These are phyloP conservation scores for Athene cunicularia DNA, from an alignment of 2,113 vertebrate genomes.

Conservation along the genomic window DNA sequence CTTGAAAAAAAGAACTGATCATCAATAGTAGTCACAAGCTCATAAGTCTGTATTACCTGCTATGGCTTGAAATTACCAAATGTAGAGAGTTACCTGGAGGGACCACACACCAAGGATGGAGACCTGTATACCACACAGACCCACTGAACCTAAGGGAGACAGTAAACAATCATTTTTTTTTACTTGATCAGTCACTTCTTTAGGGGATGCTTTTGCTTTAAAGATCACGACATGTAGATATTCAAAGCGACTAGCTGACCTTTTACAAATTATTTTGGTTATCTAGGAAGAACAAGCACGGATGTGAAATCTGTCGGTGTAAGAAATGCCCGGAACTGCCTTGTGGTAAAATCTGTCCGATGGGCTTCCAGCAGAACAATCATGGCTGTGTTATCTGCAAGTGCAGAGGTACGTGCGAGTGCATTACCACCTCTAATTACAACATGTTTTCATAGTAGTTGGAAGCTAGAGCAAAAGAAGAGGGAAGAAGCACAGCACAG, in stretches of 20 bases:
- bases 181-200: background rate
- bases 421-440: background rate
- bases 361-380: conserved; percentile 86
- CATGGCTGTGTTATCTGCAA: conserved; percentile 86
- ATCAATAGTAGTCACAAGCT: background rate
- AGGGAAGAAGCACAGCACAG: background rate
- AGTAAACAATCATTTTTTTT: background rate
- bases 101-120: background rate
- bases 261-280: conserved; percentile 57
- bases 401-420: conserved; percentile 81
- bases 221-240: background rate
- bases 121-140: background rate
- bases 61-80: background rate
- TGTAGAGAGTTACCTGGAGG: background rate
- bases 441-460: background rate
- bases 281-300: conserved; percentile 90
- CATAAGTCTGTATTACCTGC: background rate
- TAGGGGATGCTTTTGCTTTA: background rate
- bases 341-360: conserved; percentile 85
- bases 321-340: conserved; percentile 86
- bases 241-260: conserved; percentile 47
- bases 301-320: conserved; percentile 90
- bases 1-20: background rate
- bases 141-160: background rate
- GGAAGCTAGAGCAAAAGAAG: background rate